Evolutionary conservation across 2,113 vertebrate genomes (phyloP), one percentile per base, ranked within the genome.

Genomic region (Perca schrenkii): DNA sequence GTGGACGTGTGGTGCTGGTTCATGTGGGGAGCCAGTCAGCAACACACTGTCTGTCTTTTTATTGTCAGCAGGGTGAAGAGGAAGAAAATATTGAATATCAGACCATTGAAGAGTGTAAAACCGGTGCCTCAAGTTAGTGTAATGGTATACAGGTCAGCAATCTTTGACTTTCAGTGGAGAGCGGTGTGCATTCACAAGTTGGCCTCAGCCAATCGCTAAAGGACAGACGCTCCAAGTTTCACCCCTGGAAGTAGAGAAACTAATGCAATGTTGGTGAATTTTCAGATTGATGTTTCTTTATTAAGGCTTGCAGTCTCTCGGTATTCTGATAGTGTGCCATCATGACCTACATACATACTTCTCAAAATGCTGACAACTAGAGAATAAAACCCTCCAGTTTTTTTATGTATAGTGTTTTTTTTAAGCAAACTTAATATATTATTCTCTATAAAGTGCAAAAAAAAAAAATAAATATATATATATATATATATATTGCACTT

Each of bases 331-430:
- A 62, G 82, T 91, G 86, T 89, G 83, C 89, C 86, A 74, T 90
- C 87, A 75, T 94, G 93, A 94, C 94, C 94, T 93, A 94, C 90
- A 94, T 93, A 94, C 90, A 94, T 94, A 93, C 83, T 72, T 71
- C 68, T 87, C 79, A 93, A 92, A 91, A 89, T 64, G 92, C 94
- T 94, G 94, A 94, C 93, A 90, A 86, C 88, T 61, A 14, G 78
- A 85, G 84, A 93, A 94, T 85, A 84, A 85, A 88, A 80, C 56
- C 88, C 86, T 74, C 58, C 54, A 82, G 53, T 84, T 91, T 89
- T 87, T 87, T 79, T 88, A 78, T 77, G 49, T 81, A 64, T 64
- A 47, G 79, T 74, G 79, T 85, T 57, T 72, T 74, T 85, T 86
- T 68, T 86, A 88, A 88, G 84, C n/a, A n/a, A 57, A 67, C 54